Evolutionary conservation across 2,888 invertebrate genomes (phyloP).

Genomic region (Eurytoma adleriae): DNA sequence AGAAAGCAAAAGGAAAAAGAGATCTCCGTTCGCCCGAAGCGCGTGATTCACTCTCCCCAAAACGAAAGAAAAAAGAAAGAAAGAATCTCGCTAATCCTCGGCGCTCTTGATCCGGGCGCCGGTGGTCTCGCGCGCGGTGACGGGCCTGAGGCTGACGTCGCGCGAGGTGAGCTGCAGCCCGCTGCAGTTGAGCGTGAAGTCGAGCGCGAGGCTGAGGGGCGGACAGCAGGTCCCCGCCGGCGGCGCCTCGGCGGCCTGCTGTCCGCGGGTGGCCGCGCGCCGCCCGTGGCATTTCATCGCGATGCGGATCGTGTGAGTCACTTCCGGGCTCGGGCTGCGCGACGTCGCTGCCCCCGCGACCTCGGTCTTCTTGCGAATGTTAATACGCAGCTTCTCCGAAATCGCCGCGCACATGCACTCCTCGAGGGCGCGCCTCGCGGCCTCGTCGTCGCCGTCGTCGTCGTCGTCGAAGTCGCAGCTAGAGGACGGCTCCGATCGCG

Average conservation of each 20-base stretch:
- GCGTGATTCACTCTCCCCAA: not conserved
- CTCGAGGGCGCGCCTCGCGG: conserved; percentile 16
- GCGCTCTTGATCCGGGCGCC: not conserved
- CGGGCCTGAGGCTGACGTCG: conserved; percentile 63
- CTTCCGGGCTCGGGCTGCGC: conserved; percentile 69
- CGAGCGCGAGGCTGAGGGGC: conserved; percentile 67
- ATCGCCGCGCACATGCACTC: conserved; percentile 70
- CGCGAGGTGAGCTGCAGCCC: conserved; percentile 69
- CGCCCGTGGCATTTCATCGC: conserved; percentile 70
- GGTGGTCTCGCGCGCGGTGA: not conserved
- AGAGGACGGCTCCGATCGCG: conserved; percentile 18
- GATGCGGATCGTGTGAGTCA: conserved; percentile 71
- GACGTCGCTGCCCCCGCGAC: conserved; percentile 60
- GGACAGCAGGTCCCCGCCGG: conserved; percentile 59
- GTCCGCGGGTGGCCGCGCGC: conserved; percentile 21
- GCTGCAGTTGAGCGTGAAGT: conserved; percentile 70
- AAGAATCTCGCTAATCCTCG: not conserved
- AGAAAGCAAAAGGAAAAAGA: not conserved
- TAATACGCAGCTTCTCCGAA: conserved; percentile 66
- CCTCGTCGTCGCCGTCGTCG: not conserved
- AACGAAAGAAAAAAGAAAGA: not conserved
- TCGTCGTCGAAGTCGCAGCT: not conserved
- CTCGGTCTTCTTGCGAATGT: conserved; percentile 66
- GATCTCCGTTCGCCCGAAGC: not conserved
- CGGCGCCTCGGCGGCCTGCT: conserved; percentile 39